Conservation (phyloP, 1,140 invertebrate species). For the Bicyclus anynana region DNA sequence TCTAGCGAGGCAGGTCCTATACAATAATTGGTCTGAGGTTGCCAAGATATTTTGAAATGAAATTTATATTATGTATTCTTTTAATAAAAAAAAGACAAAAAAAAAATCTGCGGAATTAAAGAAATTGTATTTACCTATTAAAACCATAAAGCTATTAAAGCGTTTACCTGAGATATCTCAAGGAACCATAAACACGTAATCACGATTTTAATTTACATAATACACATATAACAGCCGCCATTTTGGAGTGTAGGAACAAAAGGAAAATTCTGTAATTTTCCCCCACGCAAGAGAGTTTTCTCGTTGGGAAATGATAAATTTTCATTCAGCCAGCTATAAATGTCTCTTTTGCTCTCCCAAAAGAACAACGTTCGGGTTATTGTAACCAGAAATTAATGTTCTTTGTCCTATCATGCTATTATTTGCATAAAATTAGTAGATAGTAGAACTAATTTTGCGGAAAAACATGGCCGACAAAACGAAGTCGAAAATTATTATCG, state of each 20-base stretch:
- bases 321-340: not conserved
- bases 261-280: not conserved
- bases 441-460: no score
- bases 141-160: not conserved
- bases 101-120: no score
- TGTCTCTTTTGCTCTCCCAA: not conserved
- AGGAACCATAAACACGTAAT: not conserved
- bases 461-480: no score
- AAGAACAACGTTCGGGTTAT: not conserved
- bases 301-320: not conserved
- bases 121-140: no score
- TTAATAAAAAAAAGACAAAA: no score
- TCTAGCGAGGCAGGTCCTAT: no score
- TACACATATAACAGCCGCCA: not conserved
- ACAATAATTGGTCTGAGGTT: no score
- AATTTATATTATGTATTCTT: no score
- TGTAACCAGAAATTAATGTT: not conserved
- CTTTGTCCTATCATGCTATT: not conserved
- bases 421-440: no score
- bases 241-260: not conserved
- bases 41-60: no score
- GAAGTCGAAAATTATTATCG: no score
- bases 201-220: not conserved
- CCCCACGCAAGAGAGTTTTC: not conserved
- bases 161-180: not conserved